Base-by-base conservation (phyloP, 2,113 vertebrate species). In the Ptilorrhoa leucosticta region DNA sequence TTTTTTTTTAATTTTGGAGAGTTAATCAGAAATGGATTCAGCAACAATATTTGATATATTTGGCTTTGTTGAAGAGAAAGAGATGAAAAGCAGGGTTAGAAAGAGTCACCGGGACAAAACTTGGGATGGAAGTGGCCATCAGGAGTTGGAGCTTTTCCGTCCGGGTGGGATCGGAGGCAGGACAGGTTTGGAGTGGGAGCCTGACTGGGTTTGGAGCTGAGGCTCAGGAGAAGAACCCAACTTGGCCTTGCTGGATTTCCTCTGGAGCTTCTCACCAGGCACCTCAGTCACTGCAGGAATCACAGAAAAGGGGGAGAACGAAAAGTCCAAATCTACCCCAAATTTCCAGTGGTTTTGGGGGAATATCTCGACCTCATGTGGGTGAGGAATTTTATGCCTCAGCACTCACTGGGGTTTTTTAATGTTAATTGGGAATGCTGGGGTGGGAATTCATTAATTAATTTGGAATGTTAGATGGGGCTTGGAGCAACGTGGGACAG, bases 101-200 rank as follows among this genome's bases (percentile, higher is more conserved):
- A 39, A 30, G 22, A 24, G 6, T 9, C 15, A 1, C 31, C 2
- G 44, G 3, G 75, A 31, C 13, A 27, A 30, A 40, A 71, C 11
- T 6, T 19, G 18, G 15, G 27, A 16, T 26, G 9, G 37, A 4
- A 13, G 68, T 2, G 39, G 40, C 37, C 10, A 0, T 94, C 73
- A 94, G 10, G 27, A 24, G 15, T 31, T 66, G 58, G 18, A 66
- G 51, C 90, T 98, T 83, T 97, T 99, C 65, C 69, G 57, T 7
- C 98, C 98, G 0, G 97, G 75, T 0, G 98, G 98, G 92, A 99
- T 99, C 1, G 99, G 98, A 26, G 99, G 99, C 18, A 99, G 98
- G 75, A 98, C 50, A 7, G 98, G 97, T 70, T 97, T 99, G 91
- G 94, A 78, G 20, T 97, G 97, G 83, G 97, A 98, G 17, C 98